Evolutionary conservation across 1,140 invertebrate species (phyloP), one percentile per base, ranked within the genome.

Genomic region (Rhizoglyphus robini): DNA sequence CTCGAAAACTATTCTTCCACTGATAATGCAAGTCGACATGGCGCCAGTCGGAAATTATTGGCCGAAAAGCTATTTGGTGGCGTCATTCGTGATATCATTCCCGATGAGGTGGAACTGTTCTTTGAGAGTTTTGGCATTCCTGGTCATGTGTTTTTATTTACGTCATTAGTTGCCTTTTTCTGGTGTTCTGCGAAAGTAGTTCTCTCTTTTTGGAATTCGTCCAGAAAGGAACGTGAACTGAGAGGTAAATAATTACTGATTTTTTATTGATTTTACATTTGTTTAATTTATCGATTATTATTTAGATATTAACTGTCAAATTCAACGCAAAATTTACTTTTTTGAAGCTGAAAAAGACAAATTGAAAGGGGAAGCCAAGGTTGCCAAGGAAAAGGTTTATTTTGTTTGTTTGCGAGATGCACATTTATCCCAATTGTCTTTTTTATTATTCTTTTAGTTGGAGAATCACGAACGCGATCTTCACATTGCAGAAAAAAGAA

Each of bases 301-400:
- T 60, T 60, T 32, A 38, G 58, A 34, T 60, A 34, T n/a, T 34
- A 60, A n/a, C 36, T 60, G 58, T 34, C 58, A 60, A 60, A 32
- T 29, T 29, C 58, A 60, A 60, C 31, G 32, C 31, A 60, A 60
- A 15, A 15, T 60, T 60, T 64, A 32, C 27, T 64, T 34, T 57
- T 49, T 64, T 29, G 51, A 64, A 51, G 63, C 63, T 5, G 63
- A 49, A 38, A 49, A 64, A 38, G 63, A 64, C 20, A 64, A 64
- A 57, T 18, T 64, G 4, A 18, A 51, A 23, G 46, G 29, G 27
- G 63, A 64, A 38, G 20, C 20, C 25, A 13, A 49, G 2, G 3
- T 18, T 31, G 41, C 15, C 8, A 8, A 27, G 18, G 63, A 64
- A 15, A 48, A 51, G 41, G 63, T 64, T 51, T 48, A 36, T 49